phyloP scores from a whole-genome alignment of 2,113 vertebrate species.

The Psittacara wagleri region DNA sequence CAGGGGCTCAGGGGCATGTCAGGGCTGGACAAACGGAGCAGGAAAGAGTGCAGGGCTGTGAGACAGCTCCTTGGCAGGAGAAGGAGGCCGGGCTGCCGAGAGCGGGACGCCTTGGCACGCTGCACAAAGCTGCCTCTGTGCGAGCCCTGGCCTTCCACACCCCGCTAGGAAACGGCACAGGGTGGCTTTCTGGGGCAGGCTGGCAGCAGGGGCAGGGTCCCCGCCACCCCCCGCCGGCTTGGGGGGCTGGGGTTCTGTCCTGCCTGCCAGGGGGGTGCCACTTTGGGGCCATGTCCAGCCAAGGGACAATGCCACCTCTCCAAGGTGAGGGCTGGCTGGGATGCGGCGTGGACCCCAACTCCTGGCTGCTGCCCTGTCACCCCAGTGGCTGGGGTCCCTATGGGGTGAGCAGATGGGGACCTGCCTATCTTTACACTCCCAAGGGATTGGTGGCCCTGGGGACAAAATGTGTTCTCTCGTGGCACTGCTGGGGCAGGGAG shows the following conservation, averaged over 20 bases:
- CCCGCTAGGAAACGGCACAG: conserved; percentile 63
- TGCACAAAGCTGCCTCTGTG: conserved; percentile 77
- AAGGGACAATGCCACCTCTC: fast-evolving
- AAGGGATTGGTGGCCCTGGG: neutral
- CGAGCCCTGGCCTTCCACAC: conserved; percentile 21
- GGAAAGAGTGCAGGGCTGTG: conserved; percentile 34
- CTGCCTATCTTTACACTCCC: neutral
- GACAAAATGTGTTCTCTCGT: neutral
- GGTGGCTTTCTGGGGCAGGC: conserved; percentile 67
- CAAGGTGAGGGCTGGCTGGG: neutral
- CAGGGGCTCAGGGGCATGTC: conserved; percentile 26
- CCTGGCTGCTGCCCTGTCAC: fast-evolving
- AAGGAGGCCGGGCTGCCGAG: conserved; percentile 66
- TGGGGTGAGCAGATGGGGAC: neutral
- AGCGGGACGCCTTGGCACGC: conserved; percentile 72
- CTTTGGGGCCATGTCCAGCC: fast-evolving
- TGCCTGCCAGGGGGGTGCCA: neutral
- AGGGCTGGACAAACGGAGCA: conserved; percentile 38
- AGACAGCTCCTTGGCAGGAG: conserved; percentile 71
- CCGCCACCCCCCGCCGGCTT: neutral
- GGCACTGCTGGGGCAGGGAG: no score
- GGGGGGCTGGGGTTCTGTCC: neutral
- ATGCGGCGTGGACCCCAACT: fast-evolving
- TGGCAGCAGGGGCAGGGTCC: conserved; percentile 23
- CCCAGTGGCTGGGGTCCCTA: fast-evolving